phyloP scores from a whole-genome alignment of 2,888 invertebrate genomes.

The Calliopum simillimum region DNA sequence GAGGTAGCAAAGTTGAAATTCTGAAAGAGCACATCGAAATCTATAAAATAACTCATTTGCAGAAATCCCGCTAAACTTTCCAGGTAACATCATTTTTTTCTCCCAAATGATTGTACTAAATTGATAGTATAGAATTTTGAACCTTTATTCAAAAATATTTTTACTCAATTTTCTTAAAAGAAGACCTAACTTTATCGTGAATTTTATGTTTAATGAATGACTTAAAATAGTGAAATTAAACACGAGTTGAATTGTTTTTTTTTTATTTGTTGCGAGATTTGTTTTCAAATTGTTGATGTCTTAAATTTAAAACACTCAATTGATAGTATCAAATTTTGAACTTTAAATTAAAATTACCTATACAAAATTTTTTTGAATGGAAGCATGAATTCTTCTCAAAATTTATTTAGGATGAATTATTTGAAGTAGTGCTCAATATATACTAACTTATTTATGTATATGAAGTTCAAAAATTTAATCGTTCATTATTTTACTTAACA shows the following conservation, averaged over 20 bases:
- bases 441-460: neutral
- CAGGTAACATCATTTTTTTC: too few relatives aligned
- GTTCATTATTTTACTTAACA: neutral
- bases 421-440: too few relatives aligned
- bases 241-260: neutral
- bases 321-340: neutral
- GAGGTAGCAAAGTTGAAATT: too few relatives aligned
- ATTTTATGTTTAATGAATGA: slow-evolving; percentile 2
- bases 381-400: neutral
- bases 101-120: too few relatives aligned
- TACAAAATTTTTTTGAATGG: neutral
- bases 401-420: too few relatives aligned
- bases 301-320: neutral
- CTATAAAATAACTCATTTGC: too few relatives aligned
- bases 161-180: neutral
- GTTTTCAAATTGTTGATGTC: neutral
- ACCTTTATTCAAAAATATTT: slow-evolving; percentile 2
- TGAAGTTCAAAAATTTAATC: neutral
- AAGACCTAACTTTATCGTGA: neutral
- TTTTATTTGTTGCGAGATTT: neutral
- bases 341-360: neutral
- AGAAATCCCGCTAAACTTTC: too few relatives aligned
- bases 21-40: too few relatives aligned
- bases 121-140: neutral
- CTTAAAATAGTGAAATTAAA: neutral